phyloP scores from a whole-genome alignment of 2,113 vertebrate genomes.

The Spea multiplicata region DNA sequence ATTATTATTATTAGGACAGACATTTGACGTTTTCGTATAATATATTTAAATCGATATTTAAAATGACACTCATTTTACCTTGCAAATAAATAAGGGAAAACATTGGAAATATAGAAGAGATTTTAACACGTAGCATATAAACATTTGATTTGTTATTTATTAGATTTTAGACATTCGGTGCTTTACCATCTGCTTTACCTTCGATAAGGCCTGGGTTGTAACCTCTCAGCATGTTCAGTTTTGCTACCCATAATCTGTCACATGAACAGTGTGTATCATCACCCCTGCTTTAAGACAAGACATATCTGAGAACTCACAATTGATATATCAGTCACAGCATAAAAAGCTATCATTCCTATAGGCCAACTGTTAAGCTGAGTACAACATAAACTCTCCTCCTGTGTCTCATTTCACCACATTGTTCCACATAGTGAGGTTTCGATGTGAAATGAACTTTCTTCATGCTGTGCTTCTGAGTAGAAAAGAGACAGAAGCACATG shows the following conservation, averaged over 20 bases:
- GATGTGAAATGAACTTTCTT: constrained; percentile 86
- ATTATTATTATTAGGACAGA: too few species aligned
- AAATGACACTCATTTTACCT: background rate
- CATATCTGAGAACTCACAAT: constrained; percentile 79
- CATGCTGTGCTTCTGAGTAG: constrained; percentile 86
- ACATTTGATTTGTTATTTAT: constrained; percentile 9
- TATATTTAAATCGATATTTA: background rate
- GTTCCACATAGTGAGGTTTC: constrained; percentile 83
- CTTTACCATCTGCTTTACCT: constrained; percentile 53
- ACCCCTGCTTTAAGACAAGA: constrained; percentile 71
- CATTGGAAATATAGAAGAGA: background rate
- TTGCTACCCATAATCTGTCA: constrained; percentile 72
- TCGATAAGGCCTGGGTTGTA: constrained; percentile 57
- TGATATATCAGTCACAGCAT: constrained; percentile 78
- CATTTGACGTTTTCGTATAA: too few species aligned
- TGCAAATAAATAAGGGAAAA: background rate
- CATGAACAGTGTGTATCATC: constrained; percentile 68
- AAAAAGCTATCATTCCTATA: constrained; percentile 81
- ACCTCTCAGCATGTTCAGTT: constrained; percentile 62
- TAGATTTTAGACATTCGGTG: constrained; percentile 51
- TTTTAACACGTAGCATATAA: too few species aligned
- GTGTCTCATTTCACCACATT: constrained; percentile 84
- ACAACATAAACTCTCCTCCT: constrained; percentile 79
- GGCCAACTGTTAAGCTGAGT: constrained; percentile 78
- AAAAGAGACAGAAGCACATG: constrained; percentile 75